Percentiles rank a stretch among this genome's conserved stretches.
phyloP scores from a whole-genome alignment of 2,797 vertebrate species.

The Vultur gryphus region DNA sequence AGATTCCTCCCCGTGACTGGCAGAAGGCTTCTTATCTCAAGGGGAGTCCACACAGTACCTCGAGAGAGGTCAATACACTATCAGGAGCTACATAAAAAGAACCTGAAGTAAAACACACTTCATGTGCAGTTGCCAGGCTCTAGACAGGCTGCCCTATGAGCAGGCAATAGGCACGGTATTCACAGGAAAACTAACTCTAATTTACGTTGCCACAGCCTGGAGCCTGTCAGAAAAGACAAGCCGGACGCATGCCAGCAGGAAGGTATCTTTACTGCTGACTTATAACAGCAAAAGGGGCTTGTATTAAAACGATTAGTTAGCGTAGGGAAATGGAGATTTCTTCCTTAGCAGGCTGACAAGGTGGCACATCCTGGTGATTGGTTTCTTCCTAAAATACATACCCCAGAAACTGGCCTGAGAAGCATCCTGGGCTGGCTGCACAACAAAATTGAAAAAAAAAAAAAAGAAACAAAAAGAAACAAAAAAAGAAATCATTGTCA shows the following conservation, averaged over 20 bases:
- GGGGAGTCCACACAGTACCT: background rate
- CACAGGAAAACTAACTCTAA: background rate
- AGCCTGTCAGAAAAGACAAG: background rate
- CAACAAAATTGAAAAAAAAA: background rate
- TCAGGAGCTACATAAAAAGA: background rate
- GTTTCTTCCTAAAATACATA: constrained; percentile 35
- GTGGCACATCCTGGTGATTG: background rate
- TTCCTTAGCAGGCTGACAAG: constrained; percentile 21
- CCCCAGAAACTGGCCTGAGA: constrained; percentile 29
- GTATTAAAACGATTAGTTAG: background rate
- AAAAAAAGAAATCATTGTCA: background rate
- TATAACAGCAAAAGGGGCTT: background rate
- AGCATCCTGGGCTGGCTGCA: constrained; percentile 27
- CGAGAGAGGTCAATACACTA: background rate
- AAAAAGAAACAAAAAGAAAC: too few relatives aligned
- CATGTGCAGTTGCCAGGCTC: background rate
- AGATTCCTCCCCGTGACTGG: background rate
- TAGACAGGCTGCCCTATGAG: background rate
- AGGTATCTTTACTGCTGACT: background rate
- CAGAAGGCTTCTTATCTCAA: background rate
- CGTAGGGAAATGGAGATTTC: background rate
- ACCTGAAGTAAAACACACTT: background rate
- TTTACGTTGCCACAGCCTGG: background rate
- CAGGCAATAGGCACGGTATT: background rate
- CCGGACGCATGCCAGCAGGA: background rate